Evolutionary conservation across 1,140 invertebrate genomes (phyloP).

Genomic region (Globodera rostochiensis): DNA sequence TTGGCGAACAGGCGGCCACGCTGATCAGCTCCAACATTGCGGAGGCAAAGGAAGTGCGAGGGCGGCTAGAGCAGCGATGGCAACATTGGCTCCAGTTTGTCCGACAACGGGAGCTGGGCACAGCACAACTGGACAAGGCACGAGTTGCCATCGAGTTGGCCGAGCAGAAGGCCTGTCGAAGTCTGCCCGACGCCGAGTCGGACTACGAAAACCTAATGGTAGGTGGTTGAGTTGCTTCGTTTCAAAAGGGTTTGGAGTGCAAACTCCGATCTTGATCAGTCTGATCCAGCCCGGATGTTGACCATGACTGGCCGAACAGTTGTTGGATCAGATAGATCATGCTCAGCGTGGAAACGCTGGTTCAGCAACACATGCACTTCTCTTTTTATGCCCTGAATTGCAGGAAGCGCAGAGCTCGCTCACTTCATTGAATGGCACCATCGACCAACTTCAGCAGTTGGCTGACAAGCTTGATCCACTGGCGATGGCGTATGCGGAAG

Average conservation of each 20-base stretch:
- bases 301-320: not conserved
- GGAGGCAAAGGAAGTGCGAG: conserved; percentile 35
- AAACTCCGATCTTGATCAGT: not conserved
- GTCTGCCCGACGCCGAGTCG: conserved; percentile 36
- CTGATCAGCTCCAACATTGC: conserved; percentile 24
- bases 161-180: conserved; percentile 39
- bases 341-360: not conserved
- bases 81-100: conserved; percentile 50
- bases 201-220: conserved; percentile 41
- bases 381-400: not conserved
- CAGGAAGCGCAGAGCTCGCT: conserved; percentile 31
- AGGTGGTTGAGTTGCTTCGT: not conserved
- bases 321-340: not conserved
- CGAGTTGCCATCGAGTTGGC: conserved; percentile 43
- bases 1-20: conserved; percentile 6
- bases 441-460: conserved; percentile 46
- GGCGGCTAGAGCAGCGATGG: conserved; percentile 34
- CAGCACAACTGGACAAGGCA: conserved; percentile 41
- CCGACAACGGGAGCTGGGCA: conserved; percentile 35
- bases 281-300: too few relatives aligned
- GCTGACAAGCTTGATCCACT: conserved; percentile 55
- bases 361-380: too few relatives aligned
- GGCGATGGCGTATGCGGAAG: conserved; percentile 55
- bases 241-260: conserved; percentile 5
- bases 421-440: conserved; percentile 39